Conservation (phyloP, 2,113 vertebrate genomes). For the Mandrillus leucophaeus region DNA sequence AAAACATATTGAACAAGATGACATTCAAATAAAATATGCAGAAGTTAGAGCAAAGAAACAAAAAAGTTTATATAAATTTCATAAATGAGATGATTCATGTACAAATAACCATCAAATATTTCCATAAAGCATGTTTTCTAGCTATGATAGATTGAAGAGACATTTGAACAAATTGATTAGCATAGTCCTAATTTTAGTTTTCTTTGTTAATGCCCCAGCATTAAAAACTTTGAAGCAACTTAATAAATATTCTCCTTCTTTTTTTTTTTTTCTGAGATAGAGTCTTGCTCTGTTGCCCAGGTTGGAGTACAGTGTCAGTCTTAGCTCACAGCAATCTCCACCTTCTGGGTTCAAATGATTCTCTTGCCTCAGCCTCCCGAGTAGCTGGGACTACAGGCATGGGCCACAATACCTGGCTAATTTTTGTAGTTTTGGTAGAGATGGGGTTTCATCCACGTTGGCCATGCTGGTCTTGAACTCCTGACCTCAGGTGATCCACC, state of each 20-base stretch:
- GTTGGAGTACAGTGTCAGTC: background rate
- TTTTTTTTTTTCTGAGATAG: background rate
- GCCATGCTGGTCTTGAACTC: background rate
- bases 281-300: background rate
- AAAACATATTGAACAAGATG: constrained; percentile 24
- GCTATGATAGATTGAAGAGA: background rate
- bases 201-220: background rate
- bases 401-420: no score
- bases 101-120: background rate
- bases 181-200: background rate
- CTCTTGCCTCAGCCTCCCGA: background rate
- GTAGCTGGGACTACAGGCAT: background rate
- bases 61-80: background rate
- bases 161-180: background rate
- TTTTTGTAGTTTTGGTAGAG: background rate
- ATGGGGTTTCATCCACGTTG: background rate
- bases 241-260: background rate
- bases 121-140: background rate
- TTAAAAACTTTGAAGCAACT: background rate
- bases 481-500: background rate
- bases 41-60: constrained; percentile 10
- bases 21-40: background rate
- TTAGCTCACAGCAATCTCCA: background rate
- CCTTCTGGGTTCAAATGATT: background rate
- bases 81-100: background rate